phyloP scores from a whole-genome alignment of 2,888 invertebrate genomes.

The Drosophila anceps region DNA sequence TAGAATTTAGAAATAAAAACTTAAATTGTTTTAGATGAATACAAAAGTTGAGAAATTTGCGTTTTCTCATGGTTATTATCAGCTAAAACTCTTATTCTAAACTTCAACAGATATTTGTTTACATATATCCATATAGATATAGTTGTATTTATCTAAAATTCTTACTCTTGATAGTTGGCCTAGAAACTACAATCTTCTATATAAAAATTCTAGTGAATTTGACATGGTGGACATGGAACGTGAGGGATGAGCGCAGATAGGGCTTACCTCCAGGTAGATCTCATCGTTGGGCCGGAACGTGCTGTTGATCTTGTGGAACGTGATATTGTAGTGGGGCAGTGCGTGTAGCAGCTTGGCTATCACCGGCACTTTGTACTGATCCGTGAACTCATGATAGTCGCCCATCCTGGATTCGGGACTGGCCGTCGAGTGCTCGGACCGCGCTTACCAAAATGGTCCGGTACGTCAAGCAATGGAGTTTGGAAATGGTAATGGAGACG shows the following conservation, averaged over 20 bases:
- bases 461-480: conserved; percentile 1
- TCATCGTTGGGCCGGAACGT: conserved; percentile 96
- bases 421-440: conserved; percentile 10
- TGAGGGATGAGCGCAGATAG: background rate
- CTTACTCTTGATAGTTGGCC: background rate
- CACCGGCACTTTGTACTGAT: conserved; percentile 93
- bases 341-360: conserved; percentile 94
- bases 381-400: conserved; percentile 86
- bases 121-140: background rate
- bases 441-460: conserved; percentile 22
- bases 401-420: conserved; percentile 72
- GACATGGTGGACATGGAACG: background rate
- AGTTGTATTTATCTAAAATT: background rate
- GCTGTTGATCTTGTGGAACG: conserved; percentile 94
- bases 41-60: no score
- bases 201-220: background rate
- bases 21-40: no score
- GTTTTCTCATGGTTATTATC: no score
- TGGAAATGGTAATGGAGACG: conserved; percentile 24
- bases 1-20: no score
- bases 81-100: no score
- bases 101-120: no score
- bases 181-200: background rate
- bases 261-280: conserved; percentile 93
- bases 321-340: conserved; percentile 96